phyloP scores from a whole-genome alignment of 2,888 invertebrate species.

The Chrysomela aeneicollis region DNA sequence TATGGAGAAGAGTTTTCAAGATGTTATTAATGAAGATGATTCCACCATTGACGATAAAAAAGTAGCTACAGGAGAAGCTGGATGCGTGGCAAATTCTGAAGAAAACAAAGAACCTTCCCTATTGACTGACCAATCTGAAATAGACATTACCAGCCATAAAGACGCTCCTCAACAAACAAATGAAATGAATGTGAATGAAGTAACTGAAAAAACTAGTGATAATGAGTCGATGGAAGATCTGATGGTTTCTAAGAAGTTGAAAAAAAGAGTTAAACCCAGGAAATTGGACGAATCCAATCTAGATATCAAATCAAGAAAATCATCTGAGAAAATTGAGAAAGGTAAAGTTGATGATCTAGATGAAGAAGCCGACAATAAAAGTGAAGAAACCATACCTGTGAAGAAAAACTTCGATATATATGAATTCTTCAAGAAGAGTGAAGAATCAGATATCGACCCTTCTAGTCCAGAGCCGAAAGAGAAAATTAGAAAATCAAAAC shows the following conservation, averaged over 20 bases:
- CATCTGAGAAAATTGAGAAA: too few species aligned
- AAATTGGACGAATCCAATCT: neutral
- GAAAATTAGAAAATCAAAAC: neutral
- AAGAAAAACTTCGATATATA: neutral
- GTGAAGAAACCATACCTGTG: neutral
- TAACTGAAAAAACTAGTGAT: neutral
- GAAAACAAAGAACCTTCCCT: neutral
- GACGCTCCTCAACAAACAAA: too few species aligned
- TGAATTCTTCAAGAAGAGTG: neutral
- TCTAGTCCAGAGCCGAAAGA: neutral
- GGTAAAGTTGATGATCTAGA: neutral
- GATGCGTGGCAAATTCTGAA: neutral
- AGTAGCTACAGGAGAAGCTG: neutral
- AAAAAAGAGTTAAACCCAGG: neutral
- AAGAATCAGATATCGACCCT: neutral
- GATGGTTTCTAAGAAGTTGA: slow-evolving; percentile 9
- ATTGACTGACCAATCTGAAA: slow-evolving; percentile 3
- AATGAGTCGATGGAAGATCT: neutral
- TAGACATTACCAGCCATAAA: too few species aligned
- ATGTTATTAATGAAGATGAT: neutral
- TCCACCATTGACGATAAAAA: neutral
- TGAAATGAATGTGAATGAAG: neutral
- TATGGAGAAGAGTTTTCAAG: slow-evolving; percentile 19
- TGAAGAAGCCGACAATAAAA: neutral
- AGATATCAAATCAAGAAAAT: too few species aligned